Conservation (phyloP, 2,113 vertebrate genomes). For the Hiodon tergisus region DNA sequence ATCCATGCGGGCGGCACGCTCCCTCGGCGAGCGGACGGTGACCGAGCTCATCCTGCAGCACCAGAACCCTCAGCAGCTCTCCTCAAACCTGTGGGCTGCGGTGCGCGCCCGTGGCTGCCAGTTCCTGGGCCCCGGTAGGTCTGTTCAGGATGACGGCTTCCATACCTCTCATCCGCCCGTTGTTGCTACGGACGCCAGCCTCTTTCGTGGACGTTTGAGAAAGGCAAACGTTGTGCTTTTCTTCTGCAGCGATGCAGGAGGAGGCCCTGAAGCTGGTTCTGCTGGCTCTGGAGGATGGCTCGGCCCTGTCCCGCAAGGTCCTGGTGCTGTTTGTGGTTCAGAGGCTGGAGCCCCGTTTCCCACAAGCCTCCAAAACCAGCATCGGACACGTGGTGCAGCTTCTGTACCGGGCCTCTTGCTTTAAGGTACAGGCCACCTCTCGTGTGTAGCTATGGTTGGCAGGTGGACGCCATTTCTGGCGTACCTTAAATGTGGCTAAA, state of each 20-base stretch:
- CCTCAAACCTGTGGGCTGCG: conserved; percentile 97
- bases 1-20: conserved; percentile 93
- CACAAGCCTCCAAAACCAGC: conserved; percentile 96
- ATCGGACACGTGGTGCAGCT: conserved; percentile 98
- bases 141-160: too few species aligned
- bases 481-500: too few species aligned
- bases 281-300: conserved; percentile 90
- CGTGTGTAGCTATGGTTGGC: too few species aligned
- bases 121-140: conserved; percentile 92
- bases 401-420: conserved; percentile 94
- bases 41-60: conserved; percentile 97
- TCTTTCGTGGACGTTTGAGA: too few species aligned
- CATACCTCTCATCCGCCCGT: too few species aligned
- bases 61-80: conserved; percentile 96
- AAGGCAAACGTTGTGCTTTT: neutral
- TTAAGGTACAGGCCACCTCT: conserved; percentile 71
- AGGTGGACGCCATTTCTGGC: too few species aligned
- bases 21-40: conserved; percentile 90
- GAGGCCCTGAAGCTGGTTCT: conserved; percentile 95
- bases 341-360: conserved; percentile 92
- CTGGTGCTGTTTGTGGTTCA: conserved; percentile 97
- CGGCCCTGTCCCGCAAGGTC: conserved; percentile 91
- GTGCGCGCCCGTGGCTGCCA: conserved; percentile 94
- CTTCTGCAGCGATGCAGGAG: conserved; percentile 88
- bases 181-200: too few species aligned